Evolutionary conservation across 2,888 invertebrate genomes (phyloP), one percentile per base, ranked within the genome.

Genomic region (Altica lythri): DNA sequence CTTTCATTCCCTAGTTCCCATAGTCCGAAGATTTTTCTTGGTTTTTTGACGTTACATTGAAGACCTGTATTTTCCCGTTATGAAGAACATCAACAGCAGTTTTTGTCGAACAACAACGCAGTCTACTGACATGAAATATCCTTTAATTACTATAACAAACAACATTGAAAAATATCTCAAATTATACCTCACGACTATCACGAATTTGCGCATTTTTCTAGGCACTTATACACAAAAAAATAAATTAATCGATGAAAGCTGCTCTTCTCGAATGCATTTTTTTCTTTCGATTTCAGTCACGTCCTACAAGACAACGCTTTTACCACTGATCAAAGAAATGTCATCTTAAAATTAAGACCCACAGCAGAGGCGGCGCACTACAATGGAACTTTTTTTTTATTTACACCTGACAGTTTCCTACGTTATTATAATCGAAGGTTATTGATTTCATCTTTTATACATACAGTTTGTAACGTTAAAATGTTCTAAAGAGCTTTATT

Each of bases 191-290:
- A 56, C 56, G 56, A 56, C 40, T 43, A 47, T 52, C 56, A 56
- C 56, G 56, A 56, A 56, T 48, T 17, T 29, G 13, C 29, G 48
- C 29, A 48, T 43, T 55, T 55, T 52, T 55, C 42, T 51, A 44
- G 34, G 32, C 17, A 38, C 34, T 27, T 18, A 35, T 44, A 42
- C 43, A 44, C 44, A 38, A 55, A 50, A 54, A 56, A 56, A 56
- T 52, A 48, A 56, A 56, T 56, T 56, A 56, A 52, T 47, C 56
- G 52, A 56, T 47, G 56, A 56, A 52, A 56, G 56, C 44, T 25
- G 49, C 30, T 42, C 48, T 52, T 47, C 56, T 29, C 40, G 32
- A 34, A 17, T 47, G 16, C 19, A 25, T 22, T 13, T 51, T 52
- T 55, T 55, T 55, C 42, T 17, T 43, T 51, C 37, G 17, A 29